Conservation (phyloP, 2,113 vertebrate genomes). For the Oncorhynchus mykiss region DNA sequence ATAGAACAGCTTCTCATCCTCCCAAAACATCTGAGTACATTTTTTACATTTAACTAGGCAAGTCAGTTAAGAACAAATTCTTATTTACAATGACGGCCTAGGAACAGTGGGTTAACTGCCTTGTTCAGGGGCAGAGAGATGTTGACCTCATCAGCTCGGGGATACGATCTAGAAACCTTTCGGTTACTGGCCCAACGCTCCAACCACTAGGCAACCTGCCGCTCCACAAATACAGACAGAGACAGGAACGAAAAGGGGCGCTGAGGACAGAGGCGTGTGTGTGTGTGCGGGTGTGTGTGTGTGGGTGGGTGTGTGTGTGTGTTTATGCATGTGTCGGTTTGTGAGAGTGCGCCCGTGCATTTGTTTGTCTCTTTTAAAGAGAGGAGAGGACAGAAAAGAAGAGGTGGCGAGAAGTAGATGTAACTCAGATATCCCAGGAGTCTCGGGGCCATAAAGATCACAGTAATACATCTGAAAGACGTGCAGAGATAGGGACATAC, state of each 20-base stretch:
- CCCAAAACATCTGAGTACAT: conserved; percentile 15
- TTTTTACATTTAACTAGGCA: too few species aligned
- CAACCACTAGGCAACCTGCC: too few species aligned
- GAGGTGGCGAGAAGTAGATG: conserved; percentile 9
- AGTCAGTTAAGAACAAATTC: too few species aligned
- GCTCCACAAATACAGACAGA: conserved; percentile 38
- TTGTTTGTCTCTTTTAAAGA: conserved; percentile 7
- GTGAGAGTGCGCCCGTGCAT: conserved; percentile 13
- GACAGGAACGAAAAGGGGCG: conserved; percentile 21
- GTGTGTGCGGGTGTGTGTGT: conserved; percentile 3
- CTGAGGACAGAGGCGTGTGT: conserved; percentile 6
- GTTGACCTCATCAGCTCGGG: too few species aligned
- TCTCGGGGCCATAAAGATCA: conserved; percentile 16
- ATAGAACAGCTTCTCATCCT: conserved; percentile 40
- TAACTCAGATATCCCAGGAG: conserved; percentile 10
- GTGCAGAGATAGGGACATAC: conserved; percentile 9
- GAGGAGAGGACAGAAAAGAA: neutral
- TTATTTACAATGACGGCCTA: too few species aligned
- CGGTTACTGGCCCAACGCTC: too few species aligned
- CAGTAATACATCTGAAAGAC: conserved; percentile 18
- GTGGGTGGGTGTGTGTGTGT: neutral
- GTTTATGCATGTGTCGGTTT: neutral
- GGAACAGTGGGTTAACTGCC: too few species aligned
- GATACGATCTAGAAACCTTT: too few species aligned
- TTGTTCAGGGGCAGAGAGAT: too few species aligned